Evolutionary conservation across 2,113 vertebrate species (phyloP).

Genomic region (Rhegmatorhina hoffmannsi): DNA sequence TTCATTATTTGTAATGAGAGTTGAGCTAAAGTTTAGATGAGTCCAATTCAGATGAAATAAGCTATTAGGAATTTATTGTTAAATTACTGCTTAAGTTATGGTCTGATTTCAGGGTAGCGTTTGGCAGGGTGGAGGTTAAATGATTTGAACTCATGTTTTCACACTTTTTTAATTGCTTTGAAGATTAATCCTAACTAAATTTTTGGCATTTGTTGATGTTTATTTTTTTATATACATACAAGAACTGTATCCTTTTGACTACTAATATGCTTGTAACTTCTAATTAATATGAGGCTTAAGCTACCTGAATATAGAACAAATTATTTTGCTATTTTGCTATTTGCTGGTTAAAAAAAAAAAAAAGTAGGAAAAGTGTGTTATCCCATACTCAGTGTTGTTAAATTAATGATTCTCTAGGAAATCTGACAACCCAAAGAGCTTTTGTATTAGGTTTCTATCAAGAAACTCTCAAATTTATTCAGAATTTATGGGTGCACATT

Average conservation of each 20-base stretch:
- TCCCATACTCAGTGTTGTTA: background rate
- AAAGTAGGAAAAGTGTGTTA: background rate
- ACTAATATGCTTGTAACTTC: background rate
- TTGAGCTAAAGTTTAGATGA: background rate
- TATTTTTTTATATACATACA: background rate
- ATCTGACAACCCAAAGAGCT: background rate
- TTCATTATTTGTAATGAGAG: background rate
- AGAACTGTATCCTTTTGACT: background rate
- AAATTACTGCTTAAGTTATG: background rate
- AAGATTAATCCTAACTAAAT: background rate
- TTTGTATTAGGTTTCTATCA: background rate
- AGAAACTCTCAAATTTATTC: background rate
- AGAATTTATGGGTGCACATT: fast-evolving
- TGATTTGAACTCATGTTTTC: background rate
- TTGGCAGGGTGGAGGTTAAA: fast-evolving
- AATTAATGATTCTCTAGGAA: background rate
- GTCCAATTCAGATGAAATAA: background rate
- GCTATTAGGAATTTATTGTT: background rate
- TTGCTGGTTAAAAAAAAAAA: background rate
- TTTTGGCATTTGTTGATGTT: background rate
- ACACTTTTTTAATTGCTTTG: background rate
- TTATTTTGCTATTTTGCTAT: background rate
- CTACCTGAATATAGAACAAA: background rate
- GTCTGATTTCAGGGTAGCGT: background rate
- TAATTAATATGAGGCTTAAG: background rate